These are phyloP conservation scores for Lepidotrigona ventralis DNA, from an alignment of 1,140 invertebrate species.

Conservation along the genomic window DNA sequence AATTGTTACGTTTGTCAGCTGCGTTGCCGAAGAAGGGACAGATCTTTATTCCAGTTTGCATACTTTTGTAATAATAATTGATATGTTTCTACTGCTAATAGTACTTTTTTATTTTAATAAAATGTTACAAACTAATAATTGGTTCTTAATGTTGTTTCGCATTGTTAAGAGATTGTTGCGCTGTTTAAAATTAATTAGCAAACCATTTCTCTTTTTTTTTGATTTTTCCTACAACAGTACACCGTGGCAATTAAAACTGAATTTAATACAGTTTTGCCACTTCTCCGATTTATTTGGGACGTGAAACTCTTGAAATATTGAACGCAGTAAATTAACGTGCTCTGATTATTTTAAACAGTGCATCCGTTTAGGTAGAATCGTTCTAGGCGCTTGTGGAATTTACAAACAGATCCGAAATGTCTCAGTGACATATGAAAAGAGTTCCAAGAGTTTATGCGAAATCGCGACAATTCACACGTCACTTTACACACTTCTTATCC, in stretches of 20 bases:
- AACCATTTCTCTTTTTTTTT: too few species aligned
- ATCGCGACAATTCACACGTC: background rate
- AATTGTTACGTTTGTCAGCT: background rate
- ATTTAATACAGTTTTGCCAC: background rate
- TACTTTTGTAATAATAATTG: background rate
- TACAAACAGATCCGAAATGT: background rate
- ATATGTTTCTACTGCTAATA: background rate
- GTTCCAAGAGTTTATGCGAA: background rate
- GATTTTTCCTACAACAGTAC: background rate
- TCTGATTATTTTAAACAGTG: conserved; percentile 5
- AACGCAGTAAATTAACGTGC: background rate
- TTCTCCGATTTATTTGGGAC: background rate
- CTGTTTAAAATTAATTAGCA: background rate
- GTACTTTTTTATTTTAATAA: background rate
- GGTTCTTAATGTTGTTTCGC: background rate
- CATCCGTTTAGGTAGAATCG: background rate
- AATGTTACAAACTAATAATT: background rate
- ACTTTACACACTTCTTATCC: background rate
- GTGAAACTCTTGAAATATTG: background rate
- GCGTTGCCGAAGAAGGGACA: background rate
- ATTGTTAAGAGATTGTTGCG: too few species aligned
- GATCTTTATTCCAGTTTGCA: background rate
- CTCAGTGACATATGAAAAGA: too few species aligned
- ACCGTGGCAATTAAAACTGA: background rate
- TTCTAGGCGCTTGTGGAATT: background rate